Base-by-base conservation (phyloP, 2,113 vertebrate genomes). In the Ranitomeya variabilis region DNA sequence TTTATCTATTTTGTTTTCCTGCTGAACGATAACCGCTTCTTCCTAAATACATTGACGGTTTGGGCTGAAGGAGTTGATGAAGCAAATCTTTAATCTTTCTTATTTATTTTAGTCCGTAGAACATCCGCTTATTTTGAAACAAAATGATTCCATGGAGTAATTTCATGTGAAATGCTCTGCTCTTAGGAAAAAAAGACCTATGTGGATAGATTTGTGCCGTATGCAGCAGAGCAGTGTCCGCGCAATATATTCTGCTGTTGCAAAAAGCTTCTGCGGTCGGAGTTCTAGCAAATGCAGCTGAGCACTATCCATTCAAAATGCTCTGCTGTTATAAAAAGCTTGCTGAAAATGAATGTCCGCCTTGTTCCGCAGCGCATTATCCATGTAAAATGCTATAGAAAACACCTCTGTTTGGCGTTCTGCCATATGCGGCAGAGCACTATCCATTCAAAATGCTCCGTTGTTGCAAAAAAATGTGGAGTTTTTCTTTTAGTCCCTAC, bases 1-100 rank as follows among this genome's bases (percentile, higher is more conserved):
- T 45, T 16, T 74, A 54, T 76, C 62, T 52, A 51, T 23, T 67
- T 23, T 83, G 80, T 82, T 69, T 54, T 69, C 80, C 82, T n/a
- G 16, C 37, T 85, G 69, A 31, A n/a, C 74, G 11, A 19, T 45
- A 80, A 52, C 76, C 45, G 76, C 85, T 45, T 37, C 67, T 85
- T 71, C 67, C 45, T 51, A 69, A 54, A 13, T 59, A 37, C 31
- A 73, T 18, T 19, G 51, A 85, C 69, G 52, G 83, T 85, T 85
- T 45, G 67, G 81, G n/a, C 59, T 14, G 37, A 54, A 7, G 7
- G 16, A 67, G 62, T 23, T 10, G 19, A 51, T 54, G 60, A 37
- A 67, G 62, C 81, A 69, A 54, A 54, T 83, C 64, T 51, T 12
- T 4, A 23, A 45, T 45, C 19, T 23, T 14, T 59, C 15, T 52